Evolutionary conservation across 2,113 vertebrate species (phyloP).

Genomic region (Coptodon bakossiorum): DNA sequence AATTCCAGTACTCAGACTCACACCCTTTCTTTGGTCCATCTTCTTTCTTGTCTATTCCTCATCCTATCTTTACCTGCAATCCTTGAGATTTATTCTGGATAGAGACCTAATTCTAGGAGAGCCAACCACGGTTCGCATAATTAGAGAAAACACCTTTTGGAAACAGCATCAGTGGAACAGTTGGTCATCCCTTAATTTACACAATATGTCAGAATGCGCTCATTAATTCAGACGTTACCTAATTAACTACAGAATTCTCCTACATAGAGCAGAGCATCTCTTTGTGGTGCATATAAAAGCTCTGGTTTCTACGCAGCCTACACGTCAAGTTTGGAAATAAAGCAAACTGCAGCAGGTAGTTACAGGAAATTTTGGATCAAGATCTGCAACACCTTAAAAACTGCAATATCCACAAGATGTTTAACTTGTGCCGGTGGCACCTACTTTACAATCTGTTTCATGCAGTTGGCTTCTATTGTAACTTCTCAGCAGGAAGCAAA

Average conservation of each 20-base stretch:
- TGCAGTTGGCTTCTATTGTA: background rate
- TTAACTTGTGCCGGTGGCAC: conserved; percentile 1
- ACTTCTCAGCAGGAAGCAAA: background rate
- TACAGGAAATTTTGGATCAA: conserved; percentile 1
- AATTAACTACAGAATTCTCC: background rate
- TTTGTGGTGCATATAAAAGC: background rate
- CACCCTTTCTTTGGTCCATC: background rate
- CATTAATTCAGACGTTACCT: background rate
- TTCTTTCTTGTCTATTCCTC: background rate
- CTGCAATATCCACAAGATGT: conserved; percentile 31
- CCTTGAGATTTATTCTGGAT: background rate
- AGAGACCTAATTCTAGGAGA: background rate
- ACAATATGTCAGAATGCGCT: background rate
- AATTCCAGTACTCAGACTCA: background rate
- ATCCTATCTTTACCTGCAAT: background rate
- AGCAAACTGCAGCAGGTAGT: background rate
- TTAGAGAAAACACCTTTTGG: background rate
- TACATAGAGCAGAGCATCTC: background rate
- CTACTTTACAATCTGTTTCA: conserved; percentile 12
- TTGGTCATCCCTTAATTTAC: background rate
- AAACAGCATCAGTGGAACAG: background rate
- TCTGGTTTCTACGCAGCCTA: background rate
- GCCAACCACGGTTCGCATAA: background rate
- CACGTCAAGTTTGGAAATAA: background rate
- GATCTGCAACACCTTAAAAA: conserved; percentile 22